Evolutionary conservation across 2,888 invertebrate species (phyloP).

Genomic region (Chrysomela aeneicollis): DNA sequence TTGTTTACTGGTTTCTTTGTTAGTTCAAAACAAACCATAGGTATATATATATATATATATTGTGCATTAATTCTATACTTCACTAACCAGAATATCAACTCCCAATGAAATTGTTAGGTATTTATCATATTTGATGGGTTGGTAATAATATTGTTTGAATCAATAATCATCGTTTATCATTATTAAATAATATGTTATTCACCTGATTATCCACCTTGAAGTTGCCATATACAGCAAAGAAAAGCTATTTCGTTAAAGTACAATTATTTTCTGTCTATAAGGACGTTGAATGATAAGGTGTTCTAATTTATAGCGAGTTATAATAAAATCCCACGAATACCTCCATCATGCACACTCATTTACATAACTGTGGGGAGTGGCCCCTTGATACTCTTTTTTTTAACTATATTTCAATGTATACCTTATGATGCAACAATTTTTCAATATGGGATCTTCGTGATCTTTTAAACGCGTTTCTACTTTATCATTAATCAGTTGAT

Average conservation of each 20-base stretch:
- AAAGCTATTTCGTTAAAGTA: no score
- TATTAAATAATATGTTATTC: not conserved
- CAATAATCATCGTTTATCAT: no score
- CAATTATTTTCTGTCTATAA: not conserved
- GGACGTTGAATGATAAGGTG: not conserved
- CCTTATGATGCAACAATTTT: slow-evolving; percentile 1
- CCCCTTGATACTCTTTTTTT: slow-evolving; percentile 12
- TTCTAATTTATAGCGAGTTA: not conserved
- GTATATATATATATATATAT: no score
- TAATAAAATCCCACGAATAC: slow-evolving; percentile 24
- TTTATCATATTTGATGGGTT: not conserved
- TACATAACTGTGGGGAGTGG: slow-evolving; percentile 25
- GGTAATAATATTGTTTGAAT: no score
- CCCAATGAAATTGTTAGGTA: no score
- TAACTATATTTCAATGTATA: not conserved
- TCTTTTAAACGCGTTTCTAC: not conserved
- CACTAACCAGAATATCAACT: no score
- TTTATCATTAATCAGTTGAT: slow-evolving; percentile 1
- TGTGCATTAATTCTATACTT: not conserved
- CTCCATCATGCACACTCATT: slow-evolving; percentile 19
- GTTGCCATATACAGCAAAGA: not conserved
- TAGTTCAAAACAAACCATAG: no score
- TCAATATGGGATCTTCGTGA: slow-evolving; percentile 1
- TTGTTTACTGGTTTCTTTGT: slow-evolving; percentile 4
- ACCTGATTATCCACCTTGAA: not conserved